phyloP scores from a whole-genome alignment of 2,113 vertebrate species.

The Myiozetetes cayanensis region DNA sequence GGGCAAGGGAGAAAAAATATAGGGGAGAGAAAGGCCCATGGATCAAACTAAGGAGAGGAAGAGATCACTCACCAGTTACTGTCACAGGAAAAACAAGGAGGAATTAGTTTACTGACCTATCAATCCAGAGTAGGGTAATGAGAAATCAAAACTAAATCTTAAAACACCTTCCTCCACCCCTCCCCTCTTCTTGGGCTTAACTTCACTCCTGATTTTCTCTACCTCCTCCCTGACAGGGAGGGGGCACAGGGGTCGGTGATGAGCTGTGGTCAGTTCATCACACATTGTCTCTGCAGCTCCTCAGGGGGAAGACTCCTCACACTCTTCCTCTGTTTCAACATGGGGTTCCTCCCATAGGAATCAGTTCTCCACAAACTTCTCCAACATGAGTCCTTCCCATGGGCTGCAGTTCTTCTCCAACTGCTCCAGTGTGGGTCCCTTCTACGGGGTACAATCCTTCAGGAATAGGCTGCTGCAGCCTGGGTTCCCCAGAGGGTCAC shows the following conservation, averaged over 20 bases:
- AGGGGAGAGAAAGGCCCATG: background rate
- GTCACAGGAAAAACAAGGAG: background rate
- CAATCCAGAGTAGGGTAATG: background rate
- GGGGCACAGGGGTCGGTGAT: background rate
- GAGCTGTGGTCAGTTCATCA: background rate
- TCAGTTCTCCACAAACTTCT: background rate
- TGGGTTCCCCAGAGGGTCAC: background rate
- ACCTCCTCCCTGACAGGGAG: background rate
- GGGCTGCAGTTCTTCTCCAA: background rate
- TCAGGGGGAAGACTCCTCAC: background rate
- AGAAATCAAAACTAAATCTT: background rate
- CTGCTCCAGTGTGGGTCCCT: background rate
- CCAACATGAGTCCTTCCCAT: background rate
- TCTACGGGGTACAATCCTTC: background rate
- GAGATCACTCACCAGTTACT: background rate
- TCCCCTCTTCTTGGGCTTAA: background rate
- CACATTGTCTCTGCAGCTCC: background rate
- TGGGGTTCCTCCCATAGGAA: background rate
- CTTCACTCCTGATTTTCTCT: background rate
- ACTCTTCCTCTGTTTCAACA: background rate
- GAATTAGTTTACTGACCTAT: background rate
- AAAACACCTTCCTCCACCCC: background rate
- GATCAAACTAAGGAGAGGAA: accelerated
- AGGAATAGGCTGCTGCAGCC: too few species aligned
- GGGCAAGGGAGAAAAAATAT: background rate